Base-by-base conservation (phyloP, 2,888 invertebrate genomes). In the Cheilosia soror region DNA sequence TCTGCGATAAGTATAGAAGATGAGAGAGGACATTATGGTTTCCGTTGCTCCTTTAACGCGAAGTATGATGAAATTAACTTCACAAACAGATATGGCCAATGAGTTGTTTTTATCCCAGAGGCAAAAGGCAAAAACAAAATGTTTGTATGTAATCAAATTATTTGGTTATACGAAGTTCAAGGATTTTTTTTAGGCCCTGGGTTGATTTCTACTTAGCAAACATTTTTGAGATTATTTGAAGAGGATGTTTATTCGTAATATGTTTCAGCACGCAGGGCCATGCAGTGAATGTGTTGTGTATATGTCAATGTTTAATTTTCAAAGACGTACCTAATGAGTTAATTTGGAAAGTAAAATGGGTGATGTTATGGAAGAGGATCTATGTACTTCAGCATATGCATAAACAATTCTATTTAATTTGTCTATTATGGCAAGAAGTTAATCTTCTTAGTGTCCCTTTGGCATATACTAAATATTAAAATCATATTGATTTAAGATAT, bases 81-180 rank as follows among this genome's bases (percentile, higher is more conserved):
- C 49, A 25, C 33, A 65, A 20, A 25, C 25, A 65, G 63, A 65
- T 37, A 65, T 51, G 37, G 49, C 33, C 63, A 51, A 37, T 65
- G 33, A 65, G 49, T 37, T 49, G 63, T 51, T 49, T 25, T 13
- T 37, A 37, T 37, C 37, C 63, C 33, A 0, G 37, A 37, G 62
- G 49, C 49, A 49, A 7, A 65, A 65, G 33, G 25, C 49, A 65
- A 65, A 33, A 49, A 65, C 49, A 65, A n/a, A 49, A 65, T 47
- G 20, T 6, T 47, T 47, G 9, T 15, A 31, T 49, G 25, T 37
- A 65, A 49, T 49, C 25, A 49, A 65, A 65, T 49, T 49, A 51
- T 49, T 4, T 37, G 49, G 37, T 37, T 65, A 33, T 13, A 33
- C n/a, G 13, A n/a, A 37, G 51, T 37, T 15, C 15, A 62, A 47